Evolutionary conservation across 2,888 invertebrate genomes (phyloP), one percentile per base, ranked within the genome.

Genomic region (Mesorhabditis spiculigera): DNA sequence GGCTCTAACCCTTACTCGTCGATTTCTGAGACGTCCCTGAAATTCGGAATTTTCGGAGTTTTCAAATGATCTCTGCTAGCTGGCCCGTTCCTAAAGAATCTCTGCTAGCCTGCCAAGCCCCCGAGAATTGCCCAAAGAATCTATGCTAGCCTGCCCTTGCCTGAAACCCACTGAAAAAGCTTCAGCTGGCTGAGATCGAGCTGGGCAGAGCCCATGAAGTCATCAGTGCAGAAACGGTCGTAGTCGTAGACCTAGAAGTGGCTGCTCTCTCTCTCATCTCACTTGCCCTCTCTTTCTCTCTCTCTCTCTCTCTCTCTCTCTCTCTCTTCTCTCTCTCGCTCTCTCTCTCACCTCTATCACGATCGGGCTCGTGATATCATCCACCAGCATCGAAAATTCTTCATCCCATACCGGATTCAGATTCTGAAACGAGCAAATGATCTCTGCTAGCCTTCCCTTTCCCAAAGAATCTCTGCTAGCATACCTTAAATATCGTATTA

Each of bases 321-420:
- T 28, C 28, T 28, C 28, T 28, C 28, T 28, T 28, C 28, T 28
- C 28, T 28, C 28, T 28, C 28, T 1, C 28, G 28, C 10, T 45
- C 5, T 62, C 16, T 13, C 42, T 50, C 16, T 62, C 42, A 79
- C 81, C 90, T 94, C 94, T 73, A 95, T 90, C 80, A 91, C 90
- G 65, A 95, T 90, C 2, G 92, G 91, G 82, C 91, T 90, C 83
- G 93, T 93, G 92, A 89, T 85, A 73, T 95, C 94, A 87, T 94
- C 94, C 73, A 95, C 91, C 65, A 93, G 93, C 80, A 95, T 90
- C 6, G 92, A 92, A 87, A 97, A 95, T 81, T 91, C 92, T 87
- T 98, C 97, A 86, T 98, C 95, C 97, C 97, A 98, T n/a, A 92
- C 90, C 0, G 97, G 97, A 88, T 96, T 96, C 73, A 98, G 90